phyloP scores from a whole-genome alignment of 2,113 vertebrate species.

The Trichechus manatus region DNA sequence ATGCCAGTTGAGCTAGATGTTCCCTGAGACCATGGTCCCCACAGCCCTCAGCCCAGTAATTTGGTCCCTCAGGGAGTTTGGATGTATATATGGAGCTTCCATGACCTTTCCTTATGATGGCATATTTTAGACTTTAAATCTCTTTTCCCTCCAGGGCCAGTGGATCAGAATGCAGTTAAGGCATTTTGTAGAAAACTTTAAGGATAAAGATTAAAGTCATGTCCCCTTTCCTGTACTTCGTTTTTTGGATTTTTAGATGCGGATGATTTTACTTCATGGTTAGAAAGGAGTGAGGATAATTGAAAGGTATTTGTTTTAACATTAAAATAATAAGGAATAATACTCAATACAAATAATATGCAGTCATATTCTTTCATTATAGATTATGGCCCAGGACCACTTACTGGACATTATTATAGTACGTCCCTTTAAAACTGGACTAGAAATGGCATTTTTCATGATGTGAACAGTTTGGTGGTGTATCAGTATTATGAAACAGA shows the following conservation, averaged over 20 bases:
- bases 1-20: too few species aligned
- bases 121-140: constrained; percentile 6
- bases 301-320: constrained; percentile 13
- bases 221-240: not conserved
- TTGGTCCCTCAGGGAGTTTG: too few species aligned
- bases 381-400: not conserved
- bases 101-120: too few species aligned
- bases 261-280: not conserved
- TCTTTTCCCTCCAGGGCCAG: not conserved
- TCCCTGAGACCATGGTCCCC: too few species aligned
- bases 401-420: not conserved
- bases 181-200: constrained; percentile 39
- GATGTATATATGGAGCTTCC: too few species aligned
- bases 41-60: too few species aligned
- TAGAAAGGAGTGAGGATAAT: constrained; percentile 1
- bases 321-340: not conserved
- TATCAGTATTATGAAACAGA: not conserved
- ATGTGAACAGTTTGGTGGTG: not conserved
- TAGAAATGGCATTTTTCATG: not conserved
- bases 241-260: constrained; percentile 4
- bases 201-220: not conserved
- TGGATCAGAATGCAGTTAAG: not conserved
- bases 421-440: not conserved
- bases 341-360: not conserved
- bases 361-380: not conserved